Evolutionary conservation across 2,113 vertebrate genomes (phyloP).

Genomic region (Thamnaconus septentrionalis): DNA sequence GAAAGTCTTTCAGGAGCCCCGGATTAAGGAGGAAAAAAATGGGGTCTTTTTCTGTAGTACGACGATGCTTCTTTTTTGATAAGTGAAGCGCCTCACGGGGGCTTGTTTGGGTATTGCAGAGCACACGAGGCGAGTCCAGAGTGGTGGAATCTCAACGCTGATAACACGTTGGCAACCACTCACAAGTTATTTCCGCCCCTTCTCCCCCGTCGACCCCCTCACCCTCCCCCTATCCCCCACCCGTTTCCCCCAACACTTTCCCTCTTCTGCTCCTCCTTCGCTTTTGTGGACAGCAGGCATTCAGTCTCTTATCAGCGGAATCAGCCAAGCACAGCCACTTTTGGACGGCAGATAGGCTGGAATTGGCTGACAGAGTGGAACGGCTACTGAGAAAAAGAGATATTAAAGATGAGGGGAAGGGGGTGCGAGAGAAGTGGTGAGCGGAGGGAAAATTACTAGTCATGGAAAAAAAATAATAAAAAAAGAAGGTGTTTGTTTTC

Average conservation of each 20-base stretch:
- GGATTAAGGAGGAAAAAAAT: slow-evolving; percentile 22
- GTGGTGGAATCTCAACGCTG: no score
- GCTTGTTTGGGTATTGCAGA: slow-evolving; percentile 21
- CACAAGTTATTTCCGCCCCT: slow-evolving; percentile 35
- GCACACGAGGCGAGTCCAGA: background rate
- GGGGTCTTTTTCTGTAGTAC: slow-evolving; percentile 15
- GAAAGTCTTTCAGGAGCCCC: slow-evolving; percentile 48
- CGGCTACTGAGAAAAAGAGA: slow-evolving; percentile 38
- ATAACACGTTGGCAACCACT: no score
- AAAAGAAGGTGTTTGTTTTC: slow-evolving; percentile 39
- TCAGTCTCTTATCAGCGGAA: slow-evolving; percentile 67
- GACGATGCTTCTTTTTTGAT: slow-evolving; percentile 32
- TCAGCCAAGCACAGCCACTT: slow-evolving; percentile 70
- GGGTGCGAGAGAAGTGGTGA: slow-evolving; percentile 31
- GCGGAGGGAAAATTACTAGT: slow-evolving; percentile 4
- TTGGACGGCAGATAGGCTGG: slow-evolving; percentile 57
- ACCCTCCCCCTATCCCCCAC: background rate
- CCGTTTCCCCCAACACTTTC: no score
- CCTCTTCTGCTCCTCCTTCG: slow-evolving; percentile 1
- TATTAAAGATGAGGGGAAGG: slow-evolving; percentile 47
- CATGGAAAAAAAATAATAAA: background rate
- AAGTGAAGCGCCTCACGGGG: slow-evolving; percentile 29
- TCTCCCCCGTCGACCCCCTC: slow-evolving; percentile 16
- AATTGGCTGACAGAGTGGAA: slow-evolving; percentile 65
- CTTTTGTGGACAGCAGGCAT: slow-evolving; percentile 55